phyloP scores from a whole-genome alignment of 2,113 vertebrate genomes.

The Pseudolaguvia tuberculata region DNA sequence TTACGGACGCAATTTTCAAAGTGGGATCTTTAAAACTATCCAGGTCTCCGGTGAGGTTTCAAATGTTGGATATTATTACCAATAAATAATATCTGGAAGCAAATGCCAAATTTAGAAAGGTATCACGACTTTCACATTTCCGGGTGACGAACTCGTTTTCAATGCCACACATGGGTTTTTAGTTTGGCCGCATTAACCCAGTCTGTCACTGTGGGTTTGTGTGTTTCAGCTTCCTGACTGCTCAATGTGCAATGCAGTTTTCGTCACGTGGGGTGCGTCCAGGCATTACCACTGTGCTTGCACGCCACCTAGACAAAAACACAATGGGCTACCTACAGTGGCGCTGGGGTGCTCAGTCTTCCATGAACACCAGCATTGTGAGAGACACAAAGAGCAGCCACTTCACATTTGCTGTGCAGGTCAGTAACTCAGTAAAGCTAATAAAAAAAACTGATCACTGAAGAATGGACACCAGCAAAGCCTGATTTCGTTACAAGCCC shows the following conservation, averaged over 20 bases:
- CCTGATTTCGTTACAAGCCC: not conserved
- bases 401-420: constrained; percentile 87
- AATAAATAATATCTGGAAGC: not conserved
- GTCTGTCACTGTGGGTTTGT: not conserved
- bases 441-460: not conserved
- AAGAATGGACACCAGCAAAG: not conserved
- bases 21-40: not conserved
- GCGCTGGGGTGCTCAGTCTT: constrained; percentile 93
- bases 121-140: too few relatives aligned
- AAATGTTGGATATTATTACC: not conserved
- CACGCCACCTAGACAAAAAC: constrained; percentile 93
- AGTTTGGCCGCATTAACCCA: not conserved
- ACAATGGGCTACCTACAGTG: constrained; percentile 98
- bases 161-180: not conserved
- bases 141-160: too few relatives aligned
- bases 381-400: constrained; percentile 93
- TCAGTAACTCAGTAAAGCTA: constrained; percentile 47
- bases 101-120: too few relatives aligned
- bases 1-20: not conserved
- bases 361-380: constrained; percentile 95
- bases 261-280: constrained; percentile 87
- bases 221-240: constrained; percentile 81
- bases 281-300: constrained; percentile 82
- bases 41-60: not conserved
- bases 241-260: constrained; percentile 89